These are phyloP conservation scores for Cyanocitta stelleri DNA, from an alignment of 2,113 vertebrate genomes.

Conservation along the genomic window DNA sequence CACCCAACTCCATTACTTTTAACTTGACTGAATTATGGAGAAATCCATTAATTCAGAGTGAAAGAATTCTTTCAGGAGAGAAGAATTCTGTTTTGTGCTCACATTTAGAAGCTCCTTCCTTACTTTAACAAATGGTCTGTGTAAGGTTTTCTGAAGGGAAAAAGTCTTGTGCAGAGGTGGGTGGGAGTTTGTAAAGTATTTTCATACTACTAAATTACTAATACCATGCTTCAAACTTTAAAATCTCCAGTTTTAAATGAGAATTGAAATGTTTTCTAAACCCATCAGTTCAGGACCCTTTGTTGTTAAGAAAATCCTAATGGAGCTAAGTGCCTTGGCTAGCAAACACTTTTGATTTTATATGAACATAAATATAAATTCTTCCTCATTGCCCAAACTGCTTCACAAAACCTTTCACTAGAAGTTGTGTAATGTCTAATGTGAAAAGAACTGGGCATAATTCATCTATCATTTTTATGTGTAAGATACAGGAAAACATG, in stretches of 20 bases:
- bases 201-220: not conserved
- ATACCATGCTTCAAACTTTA: not conserved
- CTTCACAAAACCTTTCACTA: not conserved
- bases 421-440: not conserved
- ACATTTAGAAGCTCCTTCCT: not conserved
- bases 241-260: not conserved
- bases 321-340: not conserved
- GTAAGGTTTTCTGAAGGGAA: not conserved
- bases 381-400: not conserved
- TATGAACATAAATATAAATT: not conserved
- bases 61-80: not conserved
- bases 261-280: not conserved
- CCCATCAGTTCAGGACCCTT: not conserved
- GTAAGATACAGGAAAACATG: not conserved
- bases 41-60: not conserved
- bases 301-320: not conserved
- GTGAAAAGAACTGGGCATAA: not conserved
- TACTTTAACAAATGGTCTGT: not conserved
- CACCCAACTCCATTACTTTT: not conserved
- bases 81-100: not conserved
- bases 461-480: not conserved
- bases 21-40: not conserved
- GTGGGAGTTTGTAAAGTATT: not conserved
- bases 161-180: not conserved
- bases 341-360: not conserved